Base-by-base conservation (phyloP, 2,888 invertebrate genomes). In the Cheilosia soror region DNA sequence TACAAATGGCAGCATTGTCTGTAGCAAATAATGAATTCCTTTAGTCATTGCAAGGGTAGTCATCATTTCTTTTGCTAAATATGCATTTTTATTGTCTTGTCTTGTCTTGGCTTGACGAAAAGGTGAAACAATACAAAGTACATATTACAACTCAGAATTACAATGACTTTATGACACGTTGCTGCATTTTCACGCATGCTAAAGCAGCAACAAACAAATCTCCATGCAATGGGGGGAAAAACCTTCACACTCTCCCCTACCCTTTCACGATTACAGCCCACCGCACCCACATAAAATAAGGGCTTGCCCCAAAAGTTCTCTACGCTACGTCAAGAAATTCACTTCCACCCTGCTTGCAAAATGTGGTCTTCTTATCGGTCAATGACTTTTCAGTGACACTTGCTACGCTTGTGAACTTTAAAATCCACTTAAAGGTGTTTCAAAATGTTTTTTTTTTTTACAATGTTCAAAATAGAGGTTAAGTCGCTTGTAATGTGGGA, bases 351-450 rank as follows among this genome's bases (percentile, higher is more conserved):
- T 27, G 33, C n/a, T 27, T 20, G 15, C 29, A 20, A 69, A 62
- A 55, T 55, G 37, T 4, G 57, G 29, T 60, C 62, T 60, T 47
- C 15, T 15, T 63, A 57, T 78, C 69, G 77, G 78, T 49, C 69
- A 78, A 37, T 63, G 69, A 62, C 77, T 75, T 47, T 47, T 13
- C 44, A 33, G 40, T 11, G 4, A 49, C 33, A 68, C 53, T 49
- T 40, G n/a, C 25, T 60, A 15, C 33, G 27, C 15, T 40, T 29
- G 27, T 66, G 31, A 42, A 55, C 58, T 68, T 77, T 60, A 44
- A 69, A 69, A 47, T 71, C 71, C 63, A 71, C 78, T 78, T 78
- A 63, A 31, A 63, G 63, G 63, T 25, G 37, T 55, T 49, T 31
- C 40, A 27, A 47, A 44, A 44, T 57, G 69, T 71, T 40, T 71